Evolutionary conservation across 2,113 vertebrate species (phyloP).

Genomic region (Gallinago undulata): DNA sequence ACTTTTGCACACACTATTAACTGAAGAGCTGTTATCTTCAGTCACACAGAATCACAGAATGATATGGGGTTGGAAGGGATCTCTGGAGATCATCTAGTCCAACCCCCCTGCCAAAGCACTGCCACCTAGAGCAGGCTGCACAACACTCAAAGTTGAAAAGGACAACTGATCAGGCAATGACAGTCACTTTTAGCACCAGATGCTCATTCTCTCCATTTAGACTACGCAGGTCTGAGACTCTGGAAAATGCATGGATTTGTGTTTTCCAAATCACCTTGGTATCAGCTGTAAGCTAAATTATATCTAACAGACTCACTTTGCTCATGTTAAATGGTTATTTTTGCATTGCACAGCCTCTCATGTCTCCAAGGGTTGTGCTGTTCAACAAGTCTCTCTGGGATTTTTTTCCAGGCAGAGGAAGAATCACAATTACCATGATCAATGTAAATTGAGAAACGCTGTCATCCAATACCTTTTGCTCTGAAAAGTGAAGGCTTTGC

Average conservation of each 20-base stretch:
- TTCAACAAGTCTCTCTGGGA: not conserved
- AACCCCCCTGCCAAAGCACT: too few species aligned
- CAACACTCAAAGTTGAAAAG: not conserved
- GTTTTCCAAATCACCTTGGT: rapidly evolving
- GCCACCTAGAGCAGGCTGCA: too few species aligned
- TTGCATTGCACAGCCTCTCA: not conserved
- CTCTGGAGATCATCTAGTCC: too few species aligned
- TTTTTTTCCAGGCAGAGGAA: not conserved
- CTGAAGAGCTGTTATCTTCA: not conserved
- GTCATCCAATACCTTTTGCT: not conserved
- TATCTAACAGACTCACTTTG: not conserved
- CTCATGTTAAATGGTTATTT: not conserved
- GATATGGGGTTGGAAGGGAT: too few species aligned
- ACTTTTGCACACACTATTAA: not conserved
- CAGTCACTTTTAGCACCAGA: not conserved
- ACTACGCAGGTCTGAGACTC: not conserved
- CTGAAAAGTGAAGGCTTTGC: not conserved
- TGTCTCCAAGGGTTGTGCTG: not conserved
- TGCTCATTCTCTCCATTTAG: not conserved
- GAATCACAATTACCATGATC: not conserved
- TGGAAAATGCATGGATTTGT: not conserved
- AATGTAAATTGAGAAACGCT: not conserved
- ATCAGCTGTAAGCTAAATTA: not conserved
- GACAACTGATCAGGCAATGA: not conserved
- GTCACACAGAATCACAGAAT: not conserved